phyloP scores from a whole-genome alignment of 2,888 invertebrate genomes.

The Cantharis rufa region DNA sequence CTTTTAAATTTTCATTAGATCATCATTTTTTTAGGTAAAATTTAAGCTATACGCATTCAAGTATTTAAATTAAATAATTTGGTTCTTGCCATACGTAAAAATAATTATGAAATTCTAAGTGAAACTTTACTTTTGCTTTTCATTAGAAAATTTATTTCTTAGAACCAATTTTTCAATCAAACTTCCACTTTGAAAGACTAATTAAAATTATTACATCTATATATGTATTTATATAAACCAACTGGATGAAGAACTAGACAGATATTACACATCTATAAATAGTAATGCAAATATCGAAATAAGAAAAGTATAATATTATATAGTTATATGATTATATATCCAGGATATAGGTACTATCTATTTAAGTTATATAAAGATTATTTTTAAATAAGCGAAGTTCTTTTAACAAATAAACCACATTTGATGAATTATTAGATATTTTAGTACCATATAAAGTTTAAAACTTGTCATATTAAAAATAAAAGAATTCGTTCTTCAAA shows the following conservation, averaged over 20 bases:
- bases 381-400: not conserved
- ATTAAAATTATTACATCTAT: not conserved
- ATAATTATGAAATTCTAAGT: not conserved
- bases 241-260: not conserved
- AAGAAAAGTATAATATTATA: no score
- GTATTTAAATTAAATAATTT: not conserved
- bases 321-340: no score
- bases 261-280: no score
- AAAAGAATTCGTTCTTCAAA: not conserved
- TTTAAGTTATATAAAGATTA: no score
- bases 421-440: not conserved
- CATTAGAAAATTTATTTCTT: not conserved
- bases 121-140: not conserved
- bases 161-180: not conserved
- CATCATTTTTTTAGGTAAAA: not conserved
- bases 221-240: no score
- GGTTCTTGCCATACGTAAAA: not conserved
- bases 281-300: not conserved
- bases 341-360: no score
- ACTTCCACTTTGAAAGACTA: not conserved
- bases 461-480: not conserved
- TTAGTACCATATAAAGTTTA: not conserved
- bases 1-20: not conserved
- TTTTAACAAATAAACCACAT: not conserved
- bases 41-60: not conserved